Conservation (phyloP, 1,140 invertebrate species). For the Eumaeus atala region DNA sequence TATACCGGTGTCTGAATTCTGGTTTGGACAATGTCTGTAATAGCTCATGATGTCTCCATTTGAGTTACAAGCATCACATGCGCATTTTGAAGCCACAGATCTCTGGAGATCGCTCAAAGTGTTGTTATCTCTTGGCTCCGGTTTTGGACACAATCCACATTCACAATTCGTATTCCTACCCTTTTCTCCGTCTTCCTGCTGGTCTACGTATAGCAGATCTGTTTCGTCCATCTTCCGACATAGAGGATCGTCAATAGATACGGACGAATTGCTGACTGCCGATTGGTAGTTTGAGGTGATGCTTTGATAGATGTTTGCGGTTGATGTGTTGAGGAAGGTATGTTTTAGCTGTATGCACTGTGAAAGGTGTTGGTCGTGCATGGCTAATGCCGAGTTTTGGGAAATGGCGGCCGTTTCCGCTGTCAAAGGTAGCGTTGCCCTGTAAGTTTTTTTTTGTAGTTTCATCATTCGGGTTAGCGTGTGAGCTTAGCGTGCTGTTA, state of each 20-base stretch:
- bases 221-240: constrained; percentile 50
- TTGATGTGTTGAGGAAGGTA: constrained; percentile 65
- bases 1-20: constrained; percentile 58
- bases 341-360: constrained; percentile 72
- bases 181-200: constrained; percentile 53
- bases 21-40: constrained; percentile 56
- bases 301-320: constrained; percentile 57
- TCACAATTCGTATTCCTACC: constrained; percentile 57
- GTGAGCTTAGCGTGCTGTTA: no score
- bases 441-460: constrained; percentile 49
- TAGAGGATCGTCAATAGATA: constrained; percentile 57
- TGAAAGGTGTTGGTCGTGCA: constrained; percentile 76
- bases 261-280: constrained; percentile 44
- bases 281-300: constrained; percentile 50
- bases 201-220: constrained; percentile 64
- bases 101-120: constrained; percentile 66
- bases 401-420: constrained; percentile 74
- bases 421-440: constrained; percentile 85
- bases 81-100: constrained; percentile 57
- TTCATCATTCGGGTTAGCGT: no score
- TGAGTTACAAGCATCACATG: constrained; percentile 60
- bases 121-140: constrained; percentile 44
- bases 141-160: constrained; percentile 61
- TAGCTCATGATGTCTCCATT: constrained; percentile 60
- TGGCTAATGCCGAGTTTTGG: constrained; percentile 61